Percentiles rank a stretch among this genome's conserved stretches.
Conservation (phyloP, 2,888 invertebrate species). For the Apotomis capreana region DNA sequence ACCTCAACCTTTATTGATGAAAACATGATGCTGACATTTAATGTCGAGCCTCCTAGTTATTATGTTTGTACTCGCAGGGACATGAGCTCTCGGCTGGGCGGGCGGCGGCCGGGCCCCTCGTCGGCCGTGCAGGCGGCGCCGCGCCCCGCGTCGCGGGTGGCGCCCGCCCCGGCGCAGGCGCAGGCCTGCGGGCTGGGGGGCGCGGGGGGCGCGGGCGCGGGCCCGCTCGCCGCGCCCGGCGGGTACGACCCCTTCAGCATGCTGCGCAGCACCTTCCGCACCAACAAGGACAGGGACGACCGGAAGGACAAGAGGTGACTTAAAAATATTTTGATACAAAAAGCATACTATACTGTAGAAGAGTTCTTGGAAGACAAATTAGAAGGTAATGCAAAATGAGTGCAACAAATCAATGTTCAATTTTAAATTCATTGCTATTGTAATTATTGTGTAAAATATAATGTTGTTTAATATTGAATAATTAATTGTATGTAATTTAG, state of each 20-base stretch:
- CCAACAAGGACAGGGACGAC: conserved; percentile 50
- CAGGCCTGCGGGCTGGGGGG: conserved; percentile 9
- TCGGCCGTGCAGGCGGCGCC: conserved; percentile 58
- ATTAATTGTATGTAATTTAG: no score
- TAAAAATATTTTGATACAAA: no score
- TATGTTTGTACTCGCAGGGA: conserved; percentile 39
- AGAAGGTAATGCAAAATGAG: no score
- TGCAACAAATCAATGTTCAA: no score
- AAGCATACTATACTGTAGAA: no score
- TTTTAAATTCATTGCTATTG: no score
- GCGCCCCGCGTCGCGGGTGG: conserved; percentile 56
- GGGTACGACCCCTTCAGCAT: conserved; percentile 73
- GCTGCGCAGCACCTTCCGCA: conserved; percentile 67
- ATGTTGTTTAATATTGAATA: no score
- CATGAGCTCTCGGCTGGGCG: conserved; percentile 36
- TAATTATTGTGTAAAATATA: no score
- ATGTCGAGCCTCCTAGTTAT: background rate
- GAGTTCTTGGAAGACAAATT: no score
- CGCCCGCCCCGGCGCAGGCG: conserved; percentile 43
- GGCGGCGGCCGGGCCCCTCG: conserved; percentile 58
- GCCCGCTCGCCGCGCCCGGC: conserved; percentile 45
- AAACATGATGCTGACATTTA: no score
- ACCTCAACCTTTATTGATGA: no score
- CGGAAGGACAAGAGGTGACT: background rate
- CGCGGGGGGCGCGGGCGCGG: background rate